A percentile compares a stretch with the other conserved stretches of the same genome.
Evolutionary conservation across 1,140 invertebrate species (phyloP).

Genomic region (Ptiloglossa arizonensis): DNA sequence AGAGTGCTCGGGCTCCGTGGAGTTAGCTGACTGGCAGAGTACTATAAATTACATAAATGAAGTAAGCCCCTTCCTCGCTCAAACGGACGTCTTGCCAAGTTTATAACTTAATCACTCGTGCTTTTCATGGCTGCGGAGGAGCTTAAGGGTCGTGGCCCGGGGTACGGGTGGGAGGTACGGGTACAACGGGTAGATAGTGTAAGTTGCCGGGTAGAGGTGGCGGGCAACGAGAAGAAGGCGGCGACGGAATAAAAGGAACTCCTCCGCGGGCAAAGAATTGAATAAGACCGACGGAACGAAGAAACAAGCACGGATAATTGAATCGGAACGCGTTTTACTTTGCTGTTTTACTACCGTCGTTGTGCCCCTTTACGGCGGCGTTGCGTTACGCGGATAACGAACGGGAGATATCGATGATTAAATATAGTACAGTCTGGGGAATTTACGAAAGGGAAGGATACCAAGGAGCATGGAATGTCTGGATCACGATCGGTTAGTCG

Average conservation of each 20-base stretch:
- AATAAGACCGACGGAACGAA: conserved; percentile 18
- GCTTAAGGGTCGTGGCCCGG: conserved; percentile 54
- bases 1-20: conserved; percentile 55
- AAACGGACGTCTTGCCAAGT: conserved; percentile 75
- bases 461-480: no score
- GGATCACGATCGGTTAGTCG: no score
- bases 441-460: no score
- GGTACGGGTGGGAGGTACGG: no score
- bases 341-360: background rate
- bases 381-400: background rate
- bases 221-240: background rate
- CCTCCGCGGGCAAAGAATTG: background rate
- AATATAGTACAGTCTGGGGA: no score
- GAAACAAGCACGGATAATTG: conserved; percentile 21
- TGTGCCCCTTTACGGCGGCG: background rate
- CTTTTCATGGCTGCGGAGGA: conserved; percentile 54
- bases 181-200: conserved; percentile 16
- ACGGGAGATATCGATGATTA: no score
- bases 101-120: conserved; percentile 75
- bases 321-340: background rate
- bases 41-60: conserved; percentile 79
- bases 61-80: conserved; percentile 68
- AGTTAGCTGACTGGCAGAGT: conserved; percentile 67
- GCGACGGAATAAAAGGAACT: background rate
- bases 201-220: conserved; percentile 25